Conservation (phyloP, 2,797 vertebrate genomes). For the Pristis pectinata region DNA sequence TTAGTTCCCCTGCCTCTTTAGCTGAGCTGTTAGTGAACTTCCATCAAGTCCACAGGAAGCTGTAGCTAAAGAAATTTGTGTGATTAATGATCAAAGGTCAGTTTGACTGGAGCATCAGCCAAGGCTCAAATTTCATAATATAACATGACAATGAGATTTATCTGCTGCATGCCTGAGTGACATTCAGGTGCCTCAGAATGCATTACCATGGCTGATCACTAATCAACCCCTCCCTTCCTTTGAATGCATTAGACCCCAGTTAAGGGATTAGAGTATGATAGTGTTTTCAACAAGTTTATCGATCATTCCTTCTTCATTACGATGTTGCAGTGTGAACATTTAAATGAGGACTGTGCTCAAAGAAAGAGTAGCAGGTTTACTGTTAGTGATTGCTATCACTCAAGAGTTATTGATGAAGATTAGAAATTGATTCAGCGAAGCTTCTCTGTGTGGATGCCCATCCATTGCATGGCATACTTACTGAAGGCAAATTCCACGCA, state of each 20-base stretch:
- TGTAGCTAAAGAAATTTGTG: slow-evolving; percentile 47
- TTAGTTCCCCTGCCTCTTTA: slow-evolving; percentile 59
- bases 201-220: neutral
- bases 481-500: neutral
- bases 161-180: slow-evolving; percentile 3
- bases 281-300: slow-evolving; percentile 2
- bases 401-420: neutral
- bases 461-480: neutral
- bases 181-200: slow-evolving; percentile 5
- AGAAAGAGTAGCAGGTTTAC: neutral
- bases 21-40: slow-evolving; percentile 55
- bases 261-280: neutral
- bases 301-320: slow-evolving; percentile 17
- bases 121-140: slow-evolving; percentile 40
- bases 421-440: neutral
- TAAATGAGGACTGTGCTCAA: neutral
- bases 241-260: neutral
- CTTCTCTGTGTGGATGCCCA: neutral
- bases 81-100: slow-evolving; percentile 53
- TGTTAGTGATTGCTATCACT: neutral
- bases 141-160: slow-evolving; percentile 31
- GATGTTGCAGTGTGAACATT: neutral
- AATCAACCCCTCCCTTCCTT: neutral
- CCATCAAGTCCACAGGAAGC: slow-evolving; percentile 51
- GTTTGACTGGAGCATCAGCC: slow-evolving; percentile 49